A percentile compares a stretch with the other conserved stretches of the same genome.
These are phyloP conservation scores for Eleutherodactylus coqui DNA, from an alignment of 2,797 vertebrate genomes.

Conservation along the genomic window DNA sequence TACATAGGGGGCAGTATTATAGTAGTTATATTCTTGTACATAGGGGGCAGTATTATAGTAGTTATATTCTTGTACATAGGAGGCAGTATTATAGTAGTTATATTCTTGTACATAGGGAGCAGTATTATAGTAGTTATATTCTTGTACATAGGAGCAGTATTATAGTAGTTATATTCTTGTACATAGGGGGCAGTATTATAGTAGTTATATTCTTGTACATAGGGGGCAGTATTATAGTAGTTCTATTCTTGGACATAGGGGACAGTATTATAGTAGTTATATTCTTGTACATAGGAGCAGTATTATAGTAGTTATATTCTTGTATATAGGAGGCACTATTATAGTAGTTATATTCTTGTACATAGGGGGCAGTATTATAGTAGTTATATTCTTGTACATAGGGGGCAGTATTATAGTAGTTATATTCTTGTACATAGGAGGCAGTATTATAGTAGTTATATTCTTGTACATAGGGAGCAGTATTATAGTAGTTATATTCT, in stretches of 20 bases:
- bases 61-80: too few relatives aligned
- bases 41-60: too few relatives aligned
- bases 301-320: neutral
- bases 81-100: too few relatives aligned
- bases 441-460: neutral
- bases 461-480: neutral
- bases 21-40: too few relatives aligned
- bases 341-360: neutral
- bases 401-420: neutral
- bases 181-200: neutral
- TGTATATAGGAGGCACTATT: neutral
- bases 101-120: too few relatives aligned
- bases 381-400: neutral
- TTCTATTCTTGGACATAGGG: neutral
- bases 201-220: neutral
- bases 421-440: neutral
- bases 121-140: too few relatives aligned
- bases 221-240: neutral
- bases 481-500: neutral
- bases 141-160: neutral
- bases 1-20: too few relatives aligned
- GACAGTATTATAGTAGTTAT: neutral
- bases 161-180: neutral
- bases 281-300: neutral
- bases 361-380: neutral